Evolutionary conservation across 2,113 vertebrate genomes (phyloP), one percentile per base, ranked within the genome.

Genomic region (Galemys pyrenaicus): DNA sequence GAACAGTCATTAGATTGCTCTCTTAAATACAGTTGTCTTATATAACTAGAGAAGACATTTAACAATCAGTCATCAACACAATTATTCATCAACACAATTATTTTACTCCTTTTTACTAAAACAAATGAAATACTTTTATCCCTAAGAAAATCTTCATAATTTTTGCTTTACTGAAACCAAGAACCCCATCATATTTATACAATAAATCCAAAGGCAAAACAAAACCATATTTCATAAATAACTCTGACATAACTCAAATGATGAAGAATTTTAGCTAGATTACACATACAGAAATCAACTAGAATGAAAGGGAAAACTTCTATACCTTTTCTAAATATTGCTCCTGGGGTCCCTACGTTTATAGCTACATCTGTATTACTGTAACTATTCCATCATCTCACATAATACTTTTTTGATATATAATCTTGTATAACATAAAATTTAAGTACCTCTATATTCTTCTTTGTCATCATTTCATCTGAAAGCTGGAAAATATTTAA

Each of bases 361-460:
- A 67, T 58, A 87, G 32, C 15, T 74, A 24, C 0, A 78, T 68
- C 32, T 87, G 39, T 39, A 44, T 71, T 51, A 89, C 24, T 77
- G 13, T 49, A 84, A 94, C 74, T 0, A 86, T 92, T 91, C 44
- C 67, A 90, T 87, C 93, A 87, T 24, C 10, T 35, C 46, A 85
- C 2, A 35, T 62, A 92, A 87, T 83, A 88, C 11, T 78, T 67
- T 78, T 67, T n/a, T 86, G 39, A 83, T 51, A 85, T 19, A 73
- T 32, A 44, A 89, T 93, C 11, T 75, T 3, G 30, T 19, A 95
- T 19, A 92, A 93, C 6, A 94, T 37, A 89, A 95, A 74, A 26
- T 65, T 95, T 84, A 93, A 97, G 90, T 97, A 97, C 97, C 96
- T 97, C 87, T 92, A 97, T 80, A 90, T 88, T 94, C 79, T 96